Percentiles rank a stretch among this genome's conserved stretches.
phyloP scores from a whole-genome alignment of 2,888 invertebrate genomes.

The Spodoptera littoralis region DNA sequence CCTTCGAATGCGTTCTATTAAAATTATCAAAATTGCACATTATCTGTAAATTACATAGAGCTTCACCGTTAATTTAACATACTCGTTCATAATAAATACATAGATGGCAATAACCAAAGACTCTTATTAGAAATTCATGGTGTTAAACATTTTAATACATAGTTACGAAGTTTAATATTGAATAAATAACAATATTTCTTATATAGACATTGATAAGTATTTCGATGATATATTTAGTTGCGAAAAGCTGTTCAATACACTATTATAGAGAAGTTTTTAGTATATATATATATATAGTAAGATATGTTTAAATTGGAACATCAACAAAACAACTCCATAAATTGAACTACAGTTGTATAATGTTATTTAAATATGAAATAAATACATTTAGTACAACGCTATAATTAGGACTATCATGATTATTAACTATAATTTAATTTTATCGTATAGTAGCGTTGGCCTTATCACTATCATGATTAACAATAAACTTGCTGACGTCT shows the following conservation, averaged over 20 bases:
- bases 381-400: slow-evolving; percentile 16
- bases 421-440: slow-evolving; percentile 13
- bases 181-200: slow-evolving; percentile 15
- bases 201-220: slow-evolving; percentile 16
- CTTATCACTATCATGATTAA: slow-evolving; percentile 33
- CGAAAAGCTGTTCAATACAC: slow-evolving; percentile 1
- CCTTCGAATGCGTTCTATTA: no score
- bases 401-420: slow-evolving; percentile 27
- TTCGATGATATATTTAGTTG: slow-evolving; percentile 31
- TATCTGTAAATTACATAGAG: no score
- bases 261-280: slow-evolving; percentile 5
- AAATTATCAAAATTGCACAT: no score
- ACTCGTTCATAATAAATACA: no score
- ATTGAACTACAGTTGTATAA: slow-evolving; percentile 25
- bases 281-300: slow-evolving; percentile 9
- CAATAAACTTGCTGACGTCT: slow-evolving; percentile 32
- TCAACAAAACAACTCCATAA: slow-evolving; percentile 23
- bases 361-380: slow-evolving; percentile 13
- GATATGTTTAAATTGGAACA: slow-evolving; percentile 43
- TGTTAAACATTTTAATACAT: slow-evolving; percentile 17
- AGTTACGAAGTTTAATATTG: slow-evolving; percentile 15
- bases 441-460: slow-evolving; percentile 32
- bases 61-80: no score
- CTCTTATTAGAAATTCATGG: slow-evolving; percentile 6
- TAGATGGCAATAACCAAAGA: neutral